Conservation (phyloP, 2,888 invertebrate species). For the Caenorhabditis japonica region DNA sequence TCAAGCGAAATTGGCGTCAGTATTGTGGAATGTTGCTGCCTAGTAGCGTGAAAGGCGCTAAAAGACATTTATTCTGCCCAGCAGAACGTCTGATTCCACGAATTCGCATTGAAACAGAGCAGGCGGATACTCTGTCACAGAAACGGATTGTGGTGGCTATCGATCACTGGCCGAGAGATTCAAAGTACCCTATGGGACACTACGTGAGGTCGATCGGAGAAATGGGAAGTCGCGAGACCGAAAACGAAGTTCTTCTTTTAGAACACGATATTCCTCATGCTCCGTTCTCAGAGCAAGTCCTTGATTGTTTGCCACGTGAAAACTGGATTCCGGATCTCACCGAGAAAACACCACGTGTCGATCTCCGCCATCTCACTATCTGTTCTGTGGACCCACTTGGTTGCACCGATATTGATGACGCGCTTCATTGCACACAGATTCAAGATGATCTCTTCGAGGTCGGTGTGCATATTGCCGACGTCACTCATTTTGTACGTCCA, state of each 20-base stretch:
- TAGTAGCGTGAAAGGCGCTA: conserved; percentile 73
- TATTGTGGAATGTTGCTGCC: conserved; percentile 95
- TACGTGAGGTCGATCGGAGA: conserved; percentile 92
- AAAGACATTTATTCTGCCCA: conserved; percentile 90
- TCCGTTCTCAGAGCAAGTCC: conserved; percentile 92
- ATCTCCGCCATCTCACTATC: conserved; percentile 87
- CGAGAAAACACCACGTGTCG: conserved; percentile 82
- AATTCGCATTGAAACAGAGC: conserved; percentile 86
- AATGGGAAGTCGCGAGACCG: conserved; percentile 93
- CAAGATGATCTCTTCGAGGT: conserved; percentile 81
- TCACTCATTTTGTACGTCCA: conserved; percentile 94
- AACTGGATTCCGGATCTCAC: conserved; percentile 77
- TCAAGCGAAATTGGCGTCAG: conserved; percentile 94
- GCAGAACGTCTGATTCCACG: conserved; percentile 94
- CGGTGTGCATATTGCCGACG: conserved; percentile 94
- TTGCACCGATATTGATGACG: conserved; percentile 99
- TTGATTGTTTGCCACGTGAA: conserved; percentile 87
- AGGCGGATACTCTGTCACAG: conserved; percentile 80
- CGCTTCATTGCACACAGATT: conserved; percentile 87
- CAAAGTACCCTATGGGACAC: conserved; percentile 82
- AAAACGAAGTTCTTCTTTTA: conserved; percentile 91
- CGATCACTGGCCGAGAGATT: conserved; percentile 90
- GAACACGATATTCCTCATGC: conserved; percentile 98
- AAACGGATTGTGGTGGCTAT: conserved; percentile 92
- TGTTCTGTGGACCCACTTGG: conserved; percentile 90